These are phyloP conservation scores for Lepidocyrtinus sp. DNA, from an alignment of 2,888 invertebrate species.

Conservation along the genomic window DNA sequence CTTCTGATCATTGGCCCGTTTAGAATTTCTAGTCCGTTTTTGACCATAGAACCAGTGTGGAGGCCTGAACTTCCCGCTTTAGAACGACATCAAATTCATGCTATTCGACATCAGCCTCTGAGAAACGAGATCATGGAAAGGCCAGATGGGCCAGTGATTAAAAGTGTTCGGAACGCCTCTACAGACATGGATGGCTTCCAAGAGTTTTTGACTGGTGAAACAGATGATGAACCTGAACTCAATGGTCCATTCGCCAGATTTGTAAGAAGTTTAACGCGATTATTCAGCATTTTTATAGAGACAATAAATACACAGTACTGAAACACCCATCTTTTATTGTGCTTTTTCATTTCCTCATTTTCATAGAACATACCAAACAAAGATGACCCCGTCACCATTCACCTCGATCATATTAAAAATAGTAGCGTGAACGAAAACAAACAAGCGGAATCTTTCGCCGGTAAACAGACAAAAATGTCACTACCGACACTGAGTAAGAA, in stretches of 20 bases:
- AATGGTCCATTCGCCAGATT: slow-evolving; percentile 44
- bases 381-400: too few relatives aligned
- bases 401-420: too few relatives aligned
- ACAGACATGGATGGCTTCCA: slow-evolving; percentile 68
- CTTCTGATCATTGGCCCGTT: slow-evolving; percentile 58
- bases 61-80: slow-evolving; percentile 23
- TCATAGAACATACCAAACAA: slow-evolving; percentile 7
- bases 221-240: slow-evolving; percentile 37
- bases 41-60: slow-evolving; percentile 63
- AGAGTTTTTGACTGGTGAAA: slow-evolving; percentile 54
- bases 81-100: slow-evolving; percentile 13
- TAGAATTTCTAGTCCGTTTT: slow-evolving; percentile 58
- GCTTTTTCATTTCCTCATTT: slow-evolving; percentile 1
- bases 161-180: slow-evolving; percentile 57
- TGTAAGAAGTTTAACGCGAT: slow-evolving; percentile 50
- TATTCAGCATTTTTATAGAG: slow-evolving; percentile 41
- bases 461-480: background rate
- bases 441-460: background rate
- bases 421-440: background rate
- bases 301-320: slow-evolving; percentile 46
- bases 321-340: slow-evolving; percentile 4
- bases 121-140: slow-evolving; percentile 52
- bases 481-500: background rate
- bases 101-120: slow-evolving; percentile 21
- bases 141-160: slow-evolving; percentile 60